Percentiles rank a stretch among this genome's conserved stretches.
phyloP scores from a whole-genome alignment of 2,888 invertebrate species.

The Ophion ellenae region DNA sequence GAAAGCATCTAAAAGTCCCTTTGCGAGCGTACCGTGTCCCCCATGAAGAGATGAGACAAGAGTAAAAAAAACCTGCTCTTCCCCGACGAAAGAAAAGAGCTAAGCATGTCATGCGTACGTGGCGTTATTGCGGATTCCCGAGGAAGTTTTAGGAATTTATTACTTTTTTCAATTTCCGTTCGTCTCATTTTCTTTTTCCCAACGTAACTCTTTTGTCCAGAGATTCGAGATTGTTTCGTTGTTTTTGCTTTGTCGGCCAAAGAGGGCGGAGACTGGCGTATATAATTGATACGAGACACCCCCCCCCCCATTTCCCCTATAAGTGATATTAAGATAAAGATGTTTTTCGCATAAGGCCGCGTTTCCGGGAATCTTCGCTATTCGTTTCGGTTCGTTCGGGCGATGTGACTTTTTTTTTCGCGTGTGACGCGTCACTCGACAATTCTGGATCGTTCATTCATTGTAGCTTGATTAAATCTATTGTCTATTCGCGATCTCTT shows the following conservation, averaged over 20 bases:
- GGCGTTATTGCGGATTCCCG: constrained; percentile 17
- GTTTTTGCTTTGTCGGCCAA: constrained; percentile 1
- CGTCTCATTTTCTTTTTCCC: neutral
- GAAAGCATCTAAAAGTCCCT: neutral
- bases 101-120: constrained; percentile 11
- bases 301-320: neutral
- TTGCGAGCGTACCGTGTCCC: neutral
- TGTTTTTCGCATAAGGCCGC: neutral
- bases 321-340: neutral
- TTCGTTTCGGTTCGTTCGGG: constrained; percentile 11
- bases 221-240: constrained; percentile 6
- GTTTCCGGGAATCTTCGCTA: neutral
- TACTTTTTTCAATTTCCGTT: neutral
- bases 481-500: constrained; percentile 34
- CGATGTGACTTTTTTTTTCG: neutral
- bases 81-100: constrained; percentile 10
- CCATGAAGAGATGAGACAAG: neutral
- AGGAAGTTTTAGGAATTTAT: constrained; percentile 50
- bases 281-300: neutral
- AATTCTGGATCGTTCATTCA: constrained; percentile 35
- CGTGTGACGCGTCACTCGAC: constrained; percentile 1
- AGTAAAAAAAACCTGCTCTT: constrained; percentile 1
- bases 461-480: constrained; percentile 7
- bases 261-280: neutral
- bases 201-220: constrained; percentile 5